Conservation (phyloP, 1,140 invertebrate genomes). For the Lucilia sericata region DNA sequence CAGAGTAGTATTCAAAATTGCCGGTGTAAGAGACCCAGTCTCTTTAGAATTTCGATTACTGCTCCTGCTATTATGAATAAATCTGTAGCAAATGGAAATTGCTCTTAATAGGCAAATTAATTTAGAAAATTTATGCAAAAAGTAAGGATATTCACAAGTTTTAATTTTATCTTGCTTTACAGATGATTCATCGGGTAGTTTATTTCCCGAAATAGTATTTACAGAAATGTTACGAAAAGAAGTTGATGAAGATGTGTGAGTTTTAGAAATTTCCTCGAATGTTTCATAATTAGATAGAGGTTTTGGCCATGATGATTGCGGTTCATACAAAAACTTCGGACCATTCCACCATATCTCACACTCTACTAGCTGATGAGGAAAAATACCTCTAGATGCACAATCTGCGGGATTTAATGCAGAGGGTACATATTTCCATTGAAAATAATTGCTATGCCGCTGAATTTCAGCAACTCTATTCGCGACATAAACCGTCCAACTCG, state of each 20-base stretch:
- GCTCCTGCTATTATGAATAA: not conserved
- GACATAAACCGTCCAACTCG: too few relatives aligned
- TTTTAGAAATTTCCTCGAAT: not conserved
- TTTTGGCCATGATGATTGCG: not conserved
- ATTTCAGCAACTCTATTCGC: too few relatives aligned
- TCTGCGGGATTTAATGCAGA: conserved; percentile 30
- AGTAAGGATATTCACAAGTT: not conserved
- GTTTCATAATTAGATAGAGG: not conserved
- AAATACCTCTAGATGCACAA: conserved; percentile 7
- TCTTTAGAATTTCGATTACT: not conserved
- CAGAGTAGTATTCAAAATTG: too few relatives aligned
- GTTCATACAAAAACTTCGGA: conserved; percentile 8
- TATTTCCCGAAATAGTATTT: too few relatives aligned
- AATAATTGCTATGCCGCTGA: too few relatives aligned
- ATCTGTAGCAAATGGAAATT: not conserved
- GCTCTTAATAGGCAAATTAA: not conserved
- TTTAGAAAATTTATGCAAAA: not conserved
- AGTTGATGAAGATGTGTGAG: too few relatives aligned
- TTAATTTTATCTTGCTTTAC: too few relatives aligned
- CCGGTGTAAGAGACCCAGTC: too few relatives aligned
- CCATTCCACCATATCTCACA: not conserved
- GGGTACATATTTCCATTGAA: conserved; percentile 27
- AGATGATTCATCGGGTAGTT: too few relatives aligned
- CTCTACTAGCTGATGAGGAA: not conserved
- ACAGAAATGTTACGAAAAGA: not conserved